Evolutionary conservation across 2,797 vertebrate genomes (phyloP).

Genomic region (Tenualosa ilisha): DNA sequence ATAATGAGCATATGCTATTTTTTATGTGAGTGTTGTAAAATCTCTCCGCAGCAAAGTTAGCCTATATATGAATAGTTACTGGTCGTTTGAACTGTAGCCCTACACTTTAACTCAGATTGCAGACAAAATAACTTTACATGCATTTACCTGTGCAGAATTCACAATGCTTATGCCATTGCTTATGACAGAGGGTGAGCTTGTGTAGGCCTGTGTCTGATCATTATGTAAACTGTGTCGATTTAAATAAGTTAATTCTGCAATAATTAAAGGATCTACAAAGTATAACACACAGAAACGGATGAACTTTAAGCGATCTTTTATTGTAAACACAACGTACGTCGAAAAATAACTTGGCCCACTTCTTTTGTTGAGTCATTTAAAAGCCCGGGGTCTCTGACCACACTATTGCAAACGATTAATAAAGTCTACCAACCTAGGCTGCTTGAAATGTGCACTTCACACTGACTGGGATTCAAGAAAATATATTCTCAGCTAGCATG

Average conservation of each 20-base stretch:
- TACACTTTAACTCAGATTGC: too few relatives aligned
- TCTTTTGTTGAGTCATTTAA: background rate
- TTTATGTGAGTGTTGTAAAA: background rate
- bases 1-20: too few relatives aligned
- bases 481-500: slow-evolving; percentile 10
- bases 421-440: background rate
- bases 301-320: background rate
- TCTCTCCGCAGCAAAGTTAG: background rate
- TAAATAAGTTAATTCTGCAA: background rate
- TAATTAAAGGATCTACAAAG: background rate
- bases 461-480: background rate
- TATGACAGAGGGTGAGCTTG: background rate
- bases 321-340: background rate
- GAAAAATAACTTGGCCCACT: background rate
- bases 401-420: slow-evolving; percentile 2
- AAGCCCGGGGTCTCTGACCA: background rate
- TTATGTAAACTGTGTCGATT: too few relatives aligned
- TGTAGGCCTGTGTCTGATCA: background rate
- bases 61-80: too few relatives aligned
- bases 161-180: too few relatives aligned
- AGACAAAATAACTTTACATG: too few relatives aligned
- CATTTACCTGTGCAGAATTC: background rate
- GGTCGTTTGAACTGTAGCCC: too few relatives aligned
- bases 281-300: background rate
- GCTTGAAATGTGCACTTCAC: background rate